These are phyloP conservation scores for Beris chalybata DNA, from an alignment of 2,888 invertebrate species.

Conservation along the genomic window DNA sequence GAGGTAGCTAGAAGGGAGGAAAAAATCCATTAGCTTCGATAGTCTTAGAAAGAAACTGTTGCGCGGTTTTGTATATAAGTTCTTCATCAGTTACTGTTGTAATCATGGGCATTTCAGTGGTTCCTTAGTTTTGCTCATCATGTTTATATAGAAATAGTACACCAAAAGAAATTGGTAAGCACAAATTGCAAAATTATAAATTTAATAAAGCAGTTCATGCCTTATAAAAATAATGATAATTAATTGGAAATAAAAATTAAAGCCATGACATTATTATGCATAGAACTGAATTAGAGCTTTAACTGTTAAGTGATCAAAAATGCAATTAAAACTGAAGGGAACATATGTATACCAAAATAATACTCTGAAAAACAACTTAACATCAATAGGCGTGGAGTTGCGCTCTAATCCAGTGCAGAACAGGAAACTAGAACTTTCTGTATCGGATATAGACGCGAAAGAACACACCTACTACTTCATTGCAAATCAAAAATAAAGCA, in stretches of 20 bases:
- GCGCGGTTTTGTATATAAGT: neutral
- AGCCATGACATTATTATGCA: neutral
- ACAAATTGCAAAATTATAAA: neutral
- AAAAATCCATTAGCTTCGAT: neutral
- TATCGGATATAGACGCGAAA: no score
- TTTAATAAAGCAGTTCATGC: neutral
- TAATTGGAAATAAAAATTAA: neutral
- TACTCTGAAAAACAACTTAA: neutral
- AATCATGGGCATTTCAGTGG: slow-evolving; percentile 30
- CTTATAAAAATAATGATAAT: neutral
- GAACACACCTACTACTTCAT: neutral
- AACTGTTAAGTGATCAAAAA: no score
- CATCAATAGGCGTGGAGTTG: no score
- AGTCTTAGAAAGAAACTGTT: no score
- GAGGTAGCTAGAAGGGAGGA: slow-evolving; percentile 70
- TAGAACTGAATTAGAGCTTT: no score
- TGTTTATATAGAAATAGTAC: neutral
- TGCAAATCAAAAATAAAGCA: slow-evolving; percentile 3
- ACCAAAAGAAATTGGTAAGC: neutral
- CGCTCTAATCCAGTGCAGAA: no score
- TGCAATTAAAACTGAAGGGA: no score
- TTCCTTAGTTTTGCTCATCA: slow-evolving; percentile 32
- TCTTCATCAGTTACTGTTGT: slow-evolving; percentile 27
- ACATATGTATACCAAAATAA: neutral
- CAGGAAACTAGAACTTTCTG: no score